Conservation (phyloP, 2,113 vertebrate genomes). For the Rhinolophus ferrumequinum region DNA sequence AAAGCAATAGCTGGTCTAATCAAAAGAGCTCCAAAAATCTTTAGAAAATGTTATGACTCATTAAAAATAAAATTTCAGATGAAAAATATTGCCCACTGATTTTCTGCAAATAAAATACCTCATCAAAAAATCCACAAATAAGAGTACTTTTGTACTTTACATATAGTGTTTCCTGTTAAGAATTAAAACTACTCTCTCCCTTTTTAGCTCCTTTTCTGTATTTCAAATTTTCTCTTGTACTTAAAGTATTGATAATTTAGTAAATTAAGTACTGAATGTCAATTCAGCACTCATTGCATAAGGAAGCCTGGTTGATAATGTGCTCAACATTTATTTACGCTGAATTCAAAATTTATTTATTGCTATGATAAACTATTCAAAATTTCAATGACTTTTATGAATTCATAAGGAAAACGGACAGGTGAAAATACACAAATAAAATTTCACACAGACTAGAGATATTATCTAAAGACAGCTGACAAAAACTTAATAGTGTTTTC, state of each 20-base stretch:
- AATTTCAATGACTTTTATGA: not conserved
- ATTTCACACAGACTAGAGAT: not conserved
- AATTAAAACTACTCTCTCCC: constrained; percentile 55
- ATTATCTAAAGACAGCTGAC: not conserved
- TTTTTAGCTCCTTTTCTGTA: not conserved
- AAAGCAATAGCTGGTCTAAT: constrained; percentile 36
- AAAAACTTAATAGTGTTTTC: not conserved
- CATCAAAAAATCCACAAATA: not conserved
- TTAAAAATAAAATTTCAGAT: constrained; percentile 59
- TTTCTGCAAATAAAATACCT: constrained; percentile 5
- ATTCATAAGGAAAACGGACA: constrained; percentile 30
- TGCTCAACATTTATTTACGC: not conserved
- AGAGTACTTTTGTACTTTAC: not conserved
- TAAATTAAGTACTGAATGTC: not conserved
- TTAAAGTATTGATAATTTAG: not conserved
- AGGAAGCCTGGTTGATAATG: constrained; percentile 40
- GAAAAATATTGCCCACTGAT: constrained; percentile 31
- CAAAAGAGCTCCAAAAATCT: constrained; percentile 33
- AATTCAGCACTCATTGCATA: not conserved
- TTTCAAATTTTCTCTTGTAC: not conserved
- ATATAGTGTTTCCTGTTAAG: not conserved
- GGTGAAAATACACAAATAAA: constrained; percentile 27
- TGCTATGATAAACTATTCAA: constrained; percentile 58
- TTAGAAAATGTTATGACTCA: constrained; percentile 36
- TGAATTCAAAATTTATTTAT: constrained; percentile 56